phyloP scores from a whole-genome alignment of 2,797 vertebrate species.

The Malacoctenus gilli region DNA sequence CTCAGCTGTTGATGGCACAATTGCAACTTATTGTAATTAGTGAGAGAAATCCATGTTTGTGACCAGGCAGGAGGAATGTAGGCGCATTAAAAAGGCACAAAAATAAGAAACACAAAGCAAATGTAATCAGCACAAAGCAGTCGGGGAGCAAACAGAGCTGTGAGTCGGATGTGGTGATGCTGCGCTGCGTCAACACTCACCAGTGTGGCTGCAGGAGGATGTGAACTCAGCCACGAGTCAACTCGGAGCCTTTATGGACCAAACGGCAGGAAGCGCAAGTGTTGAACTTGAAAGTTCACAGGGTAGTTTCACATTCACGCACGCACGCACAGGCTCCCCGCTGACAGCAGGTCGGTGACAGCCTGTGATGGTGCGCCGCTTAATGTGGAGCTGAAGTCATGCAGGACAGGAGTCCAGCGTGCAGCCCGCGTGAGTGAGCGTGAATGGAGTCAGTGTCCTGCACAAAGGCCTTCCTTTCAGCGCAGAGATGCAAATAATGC shows the following conservation, averaged over 20 bases:
- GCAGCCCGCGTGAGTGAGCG: not conserved
- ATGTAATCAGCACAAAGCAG: not conserved
- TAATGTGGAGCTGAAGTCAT: not conserved
- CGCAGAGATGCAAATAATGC: conserved; percentile 31
- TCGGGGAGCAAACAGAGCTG: conserved; percentile 4
- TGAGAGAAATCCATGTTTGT: conserved; percentile 30
- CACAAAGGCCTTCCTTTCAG: conserved; percentile 38
- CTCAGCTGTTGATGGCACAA: conserved; percentile 24
- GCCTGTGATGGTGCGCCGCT: conserved; percentile 2
- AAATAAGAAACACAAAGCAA: not conserved
- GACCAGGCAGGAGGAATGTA: not conserved
- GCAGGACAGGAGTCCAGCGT: conserved; percentile 17
- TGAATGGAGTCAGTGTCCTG: conserved; percentile 30
- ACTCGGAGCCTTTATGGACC: too few species aligned
- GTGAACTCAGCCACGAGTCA: too few species aligned
- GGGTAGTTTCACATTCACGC: too few species aligned
- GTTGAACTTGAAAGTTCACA: too few species aligned
- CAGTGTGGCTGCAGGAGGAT: too few species aligned
- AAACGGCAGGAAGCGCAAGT: too few species aligned
- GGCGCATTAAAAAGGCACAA: not conserved
- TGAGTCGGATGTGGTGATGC: too few species aligned
- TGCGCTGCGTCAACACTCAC: too few species aligned
- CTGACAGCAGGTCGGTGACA: too few species aligned
- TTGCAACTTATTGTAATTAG: conserved; percentile 35
- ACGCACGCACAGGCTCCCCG: too few species aligned